Base-by-base conservation (phyloP, 1,140 invertebrate species). In the Gonatopus flavifemur region DNA sequence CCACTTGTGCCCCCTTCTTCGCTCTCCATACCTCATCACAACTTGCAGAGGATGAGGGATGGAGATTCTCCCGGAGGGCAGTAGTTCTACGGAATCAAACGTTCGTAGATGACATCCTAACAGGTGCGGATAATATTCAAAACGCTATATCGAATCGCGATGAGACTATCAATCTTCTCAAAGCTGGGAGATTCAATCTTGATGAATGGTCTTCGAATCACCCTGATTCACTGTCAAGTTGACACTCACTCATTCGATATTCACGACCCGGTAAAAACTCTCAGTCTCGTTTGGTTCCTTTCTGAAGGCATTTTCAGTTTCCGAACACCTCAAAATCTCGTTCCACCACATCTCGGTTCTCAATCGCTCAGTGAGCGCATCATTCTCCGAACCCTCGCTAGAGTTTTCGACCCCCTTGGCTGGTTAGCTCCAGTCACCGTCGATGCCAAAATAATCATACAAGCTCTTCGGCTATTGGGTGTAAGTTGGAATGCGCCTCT, bases 401-500 rank as follows among this genome's bases (percentile, higher is more conserved):
- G 50, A 15, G 13, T 65, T 3, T 65, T 57, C 19, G 59, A 65
- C 25, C 62, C 59, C 2, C 19, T 62, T 3, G 57, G 57, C 0
- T 57, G 52, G 41, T 8, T 65, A 3, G 33, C 53, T 0, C 59
- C 62, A 1, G 44, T 49, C 9, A 38, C 54, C 4, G 31, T 59
- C 2, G 24, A 8, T 6, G 41, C 24, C n/a, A 43, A 43, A 21
- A 31, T 43, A 1, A 8, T 43, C 1, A 10, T 43, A 12, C 2
- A 49, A 46, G 47, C 62, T 6, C 9, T 74, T 0, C 65, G 70
- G 64, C 36, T 40, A 19, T 2, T 20, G 10, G 33, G 52, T 8
- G 12, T 62, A 3, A 55, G 57, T 2, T 76, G 72, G 73, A 72
- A 77, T 40, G 42, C 56, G 10, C 20, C 3, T 0, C 12, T 64